A percentile compares a stretch with the other conserved stretches of the same genome.
These are phyloP conservation scores for Pogonocichla stellata DNA, from an alignment of 2,113 vertebrate species.

Conservation along the genomic window DNA sequence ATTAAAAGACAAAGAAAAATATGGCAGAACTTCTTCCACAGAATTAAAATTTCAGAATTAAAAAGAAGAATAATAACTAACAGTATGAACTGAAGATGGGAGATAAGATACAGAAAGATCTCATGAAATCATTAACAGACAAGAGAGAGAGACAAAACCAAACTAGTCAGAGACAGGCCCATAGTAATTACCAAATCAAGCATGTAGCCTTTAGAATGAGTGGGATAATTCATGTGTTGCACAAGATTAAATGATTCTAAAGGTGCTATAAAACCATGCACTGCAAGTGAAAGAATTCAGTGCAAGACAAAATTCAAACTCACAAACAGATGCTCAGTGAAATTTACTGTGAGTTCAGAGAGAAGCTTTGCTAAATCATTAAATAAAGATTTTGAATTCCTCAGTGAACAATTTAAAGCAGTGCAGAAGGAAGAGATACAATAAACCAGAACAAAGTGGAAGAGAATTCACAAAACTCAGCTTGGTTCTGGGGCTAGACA, in stretches of 20 bases:
- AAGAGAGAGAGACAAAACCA: slow-evolving; percentile 66
- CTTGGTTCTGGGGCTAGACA: background rate
- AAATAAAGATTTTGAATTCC: slow-evolving; percentile 5
- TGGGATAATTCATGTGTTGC: slow-evolving; percentile 70
- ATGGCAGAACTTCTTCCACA: background rate
- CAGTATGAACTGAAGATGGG: background rate
- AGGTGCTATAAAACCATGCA: slow-evolving; percentile 59
- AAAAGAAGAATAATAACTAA: slow-evolving; percentile 1
- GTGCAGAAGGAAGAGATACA: background rate
- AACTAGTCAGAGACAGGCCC: slow-evolving; percentile 62
- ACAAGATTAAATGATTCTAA: slow-evolving; percentile 71
- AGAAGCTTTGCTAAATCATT: slow-evolving; percentile 20
- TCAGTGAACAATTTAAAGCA: background rate
- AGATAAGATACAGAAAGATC: slow-evolving; percentile 44
- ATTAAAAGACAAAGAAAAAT: background rate
- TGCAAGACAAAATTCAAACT: slow-evolving; percentile 39
- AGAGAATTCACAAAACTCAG: background rate
- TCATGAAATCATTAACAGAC: slow-evolving; percentile 68
- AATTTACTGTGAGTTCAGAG: slow-evolving; percentile 37
- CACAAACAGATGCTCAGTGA: slow-evolving; percentile 36
- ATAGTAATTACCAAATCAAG: slow-evolving; percentile 77
- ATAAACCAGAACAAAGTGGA: slow-evolving; percentile 4
- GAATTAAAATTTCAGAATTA: background rate
- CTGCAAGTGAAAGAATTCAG: slow-evolving; percentile 50
- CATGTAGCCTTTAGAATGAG: slow-evolving; percentile 72